Evolutionary conservation across 1,140 invertebrate genomes (phyloP), one percentile per base, ranked within the genome.

Genomic region (Reticulitermes speratus): DNA sequence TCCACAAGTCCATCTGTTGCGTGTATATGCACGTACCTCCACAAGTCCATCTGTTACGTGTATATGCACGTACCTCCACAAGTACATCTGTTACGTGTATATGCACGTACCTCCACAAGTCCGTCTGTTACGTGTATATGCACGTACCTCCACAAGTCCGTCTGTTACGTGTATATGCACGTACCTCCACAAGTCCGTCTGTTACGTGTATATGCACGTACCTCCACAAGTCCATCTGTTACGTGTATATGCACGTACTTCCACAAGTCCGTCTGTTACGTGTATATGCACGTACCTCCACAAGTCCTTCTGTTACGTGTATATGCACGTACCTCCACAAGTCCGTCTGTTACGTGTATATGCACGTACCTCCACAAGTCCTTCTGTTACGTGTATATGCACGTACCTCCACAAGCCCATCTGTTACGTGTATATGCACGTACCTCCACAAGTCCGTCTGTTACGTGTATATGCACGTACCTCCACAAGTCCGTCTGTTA

Each of bases 211-310:
- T 1, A 2, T 25, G 1, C 44, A 87, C 89, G 91, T 89, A 97
- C 97, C 93, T 99, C 98, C 83, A 99, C 95, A 1, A 99, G 92
- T n/a, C n/a, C n/a, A n/a, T n/a, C n/a, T n/a, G n/a, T n/a, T n/a
- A n/a, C n/a, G n/a, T 48, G 2, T 45, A 23, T 1, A 2, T 25
- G 1, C 44, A 87, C 89, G 91, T 89, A 97, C 97, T 93, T 99
- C 98, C 83, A 99, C 95, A 1, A 99, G 92, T n/a, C n/a, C n/a
- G n/a, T n/a, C n/a, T n/a, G n/a, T n/a, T n/a, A n/a, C n/a, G n/a
- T 48, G 2, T 45, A 23, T 1, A 2, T 25, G 1, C 44, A 87
- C 89, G 91, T 89, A 97, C 97, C 93, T 99, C 98, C 83, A 99
- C 95, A 1, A 99, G 92, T n/a, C n/a, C n/a, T n/a, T n/a, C n/a